Evolutionary conservation across 2,888 invertebrate species (phyloP).

Genomic region (Thelaira solivaga): DNA sequence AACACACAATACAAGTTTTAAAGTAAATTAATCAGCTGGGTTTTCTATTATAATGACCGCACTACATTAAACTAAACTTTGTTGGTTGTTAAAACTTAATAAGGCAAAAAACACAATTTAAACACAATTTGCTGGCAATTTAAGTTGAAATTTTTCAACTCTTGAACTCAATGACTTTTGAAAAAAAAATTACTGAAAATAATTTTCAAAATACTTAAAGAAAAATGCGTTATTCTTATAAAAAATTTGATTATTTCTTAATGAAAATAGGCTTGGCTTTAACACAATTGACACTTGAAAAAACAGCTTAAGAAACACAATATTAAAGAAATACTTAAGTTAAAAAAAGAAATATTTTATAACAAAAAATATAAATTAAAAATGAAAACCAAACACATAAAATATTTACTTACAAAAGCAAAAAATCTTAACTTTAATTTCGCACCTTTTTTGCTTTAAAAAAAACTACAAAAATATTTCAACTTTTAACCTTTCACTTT

Average conservation of each 20-base stretch:
- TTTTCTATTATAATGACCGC: neutral
- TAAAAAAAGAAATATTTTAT: neutral
- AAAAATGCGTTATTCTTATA: slow-evolving; percentile 54
- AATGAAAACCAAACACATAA: slow-evolving; percentile 5
- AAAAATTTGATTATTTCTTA: slow-evolving; percentile 39
- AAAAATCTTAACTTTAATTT: slow-evolving; percentile 53
- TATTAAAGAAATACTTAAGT: neutral
- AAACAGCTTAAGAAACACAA: slow-evolving; percentile 12
- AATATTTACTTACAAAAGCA: too few species aligned
- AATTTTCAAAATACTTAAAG: neutral
- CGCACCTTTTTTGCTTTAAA: slow-evolving; percentile 46
- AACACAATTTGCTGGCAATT: slow-evolving; percentile 30
- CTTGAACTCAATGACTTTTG: slow-evolving; percentile 25
- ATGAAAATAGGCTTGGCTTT: slow-evolving; percentile 56
- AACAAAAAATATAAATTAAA: neutral
- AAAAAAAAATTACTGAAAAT: neutral
- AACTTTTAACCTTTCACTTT: slow-evolving; percentile 67
- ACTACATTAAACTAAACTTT: neutral
- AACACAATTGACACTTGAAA: slow-evolving; percentile 54
- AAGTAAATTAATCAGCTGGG: neutral
- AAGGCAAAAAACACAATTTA: slow-evolving; percentile 16
- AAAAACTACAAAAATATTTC: slow-evolving; percentile 50
- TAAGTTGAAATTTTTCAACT: slow-evolving; percentile 46
- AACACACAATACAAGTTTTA: neutral
- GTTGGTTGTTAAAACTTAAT: neutral